Base-by-base conservation (phyloP, 1,140 invertebrate species). In the Geopemphigus sp. region DNA sequence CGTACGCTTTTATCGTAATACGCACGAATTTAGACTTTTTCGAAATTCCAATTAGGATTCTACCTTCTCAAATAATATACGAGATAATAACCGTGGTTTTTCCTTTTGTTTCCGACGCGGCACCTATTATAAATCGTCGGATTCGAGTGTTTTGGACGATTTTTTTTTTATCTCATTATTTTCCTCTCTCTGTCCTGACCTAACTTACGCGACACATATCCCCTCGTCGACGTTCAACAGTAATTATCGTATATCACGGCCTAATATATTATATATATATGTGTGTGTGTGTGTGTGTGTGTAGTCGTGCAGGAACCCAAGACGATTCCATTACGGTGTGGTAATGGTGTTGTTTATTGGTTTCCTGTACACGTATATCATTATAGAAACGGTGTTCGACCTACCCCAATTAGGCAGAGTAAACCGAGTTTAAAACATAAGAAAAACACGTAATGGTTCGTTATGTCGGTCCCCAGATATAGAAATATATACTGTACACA, bases 381-480 rank as follows among this genome's bases (percentile, higher is more conserved):
- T 68, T 24, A 68, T 68, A 6, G 66, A 39, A 39, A 4, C 3
- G 32, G 47, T 1, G 47, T 50, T 50, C 45, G 22, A 17, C n/a
- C 22, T 68, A 68, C 47, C 66, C 45, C 66, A 68, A 68, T 68
- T 68, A 68, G 39, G 15, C 45, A 24, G 14, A 17, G 50, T 26
- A 50, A 50, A 50, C 45, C 32, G 10, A 63, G 61, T 59, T 12
- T 22, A 15, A 12, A 45, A 45, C 6, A 47, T 6, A 10, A 70
- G 47, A 53, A 53, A 53, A 50, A 70, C 22, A 19, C 32, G 24
- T 19, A 50, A 70, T 53, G 24, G 47, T 70, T 70, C 3, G 1
- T 53, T 53, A 24, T 24, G 24, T 53, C 2, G 24, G 47, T 50
- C n/a, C 1, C 32, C 11, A 66, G 63, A 53, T 45, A 45, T 45